Percentiles rank a stretch among this genome's conserved stretches.
phyloP scores from a whole-genome alignment of 2,113 vertebrate genomes.

The Marmota flaviventris region DNA sequence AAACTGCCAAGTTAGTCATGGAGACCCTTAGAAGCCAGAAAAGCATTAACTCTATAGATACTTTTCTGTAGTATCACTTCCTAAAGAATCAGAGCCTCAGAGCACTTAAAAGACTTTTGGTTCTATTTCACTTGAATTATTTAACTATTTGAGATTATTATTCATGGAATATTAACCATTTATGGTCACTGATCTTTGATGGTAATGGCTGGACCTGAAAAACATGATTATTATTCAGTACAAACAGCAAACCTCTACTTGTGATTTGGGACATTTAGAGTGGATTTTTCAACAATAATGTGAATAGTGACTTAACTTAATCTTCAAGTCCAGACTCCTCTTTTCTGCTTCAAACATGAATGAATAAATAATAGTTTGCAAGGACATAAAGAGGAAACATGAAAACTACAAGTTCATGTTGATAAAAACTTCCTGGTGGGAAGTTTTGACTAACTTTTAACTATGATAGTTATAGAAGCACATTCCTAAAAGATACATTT shows the following conservation, averaged over 20 bases:
- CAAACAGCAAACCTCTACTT: neutral
- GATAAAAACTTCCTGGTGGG: neutral
- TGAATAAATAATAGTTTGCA: neutral
- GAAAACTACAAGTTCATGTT: neutral
- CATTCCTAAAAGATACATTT: neutral
- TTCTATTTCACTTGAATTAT: neutral
- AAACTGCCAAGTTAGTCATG: neutral
- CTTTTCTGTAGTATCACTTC: neutral
- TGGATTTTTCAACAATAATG: neutral
- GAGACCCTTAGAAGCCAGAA: neutral
- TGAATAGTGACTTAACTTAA: neutral
- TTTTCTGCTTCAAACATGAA: constrained; percentile 24
- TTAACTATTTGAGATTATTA: neutral
- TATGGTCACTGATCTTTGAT: neutral
- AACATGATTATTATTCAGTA: neutral
- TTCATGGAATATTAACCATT: neutral
- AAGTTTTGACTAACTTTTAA: neutral
- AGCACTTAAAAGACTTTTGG: neutral
- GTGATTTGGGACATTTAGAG: neutral
- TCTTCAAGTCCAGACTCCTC: neutral
- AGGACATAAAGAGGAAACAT: neutral
- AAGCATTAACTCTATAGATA: neutral
- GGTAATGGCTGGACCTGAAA: neutral
- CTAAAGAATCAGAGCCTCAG: neutral
- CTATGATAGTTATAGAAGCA: neutral